Percentiles rank a stretch among this genome's conserved stretches.
phyloP scores from a whole-genome alignment of 2,797 vertebrate species.

The Heteromormyrus szaboi region DNA sequence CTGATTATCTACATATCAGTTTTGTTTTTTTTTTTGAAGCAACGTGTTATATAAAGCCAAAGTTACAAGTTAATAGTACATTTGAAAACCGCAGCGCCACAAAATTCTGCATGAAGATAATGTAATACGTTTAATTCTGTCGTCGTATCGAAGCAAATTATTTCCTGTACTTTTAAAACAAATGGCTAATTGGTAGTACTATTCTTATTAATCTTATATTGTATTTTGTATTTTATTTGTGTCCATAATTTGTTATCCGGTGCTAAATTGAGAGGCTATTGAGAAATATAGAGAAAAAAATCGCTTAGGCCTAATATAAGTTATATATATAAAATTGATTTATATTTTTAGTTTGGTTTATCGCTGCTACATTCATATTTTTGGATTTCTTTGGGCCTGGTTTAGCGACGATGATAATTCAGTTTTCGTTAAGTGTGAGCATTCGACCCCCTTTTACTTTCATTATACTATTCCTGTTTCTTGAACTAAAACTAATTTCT shows the following conservation, averaged over 20 bases:
- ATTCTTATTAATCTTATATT: neutral
- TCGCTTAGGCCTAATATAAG: neutral
- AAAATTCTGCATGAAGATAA: neutral
- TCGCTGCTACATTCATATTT: neutral
- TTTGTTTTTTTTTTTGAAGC: neutral
- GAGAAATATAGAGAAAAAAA: neutral
- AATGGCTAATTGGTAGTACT: neutral
- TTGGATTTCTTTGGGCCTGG: neutral
- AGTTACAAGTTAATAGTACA: neutral
- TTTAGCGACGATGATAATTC: neutral
- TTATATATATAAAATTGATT: neutral
- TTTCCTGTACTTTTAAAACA: neutral
- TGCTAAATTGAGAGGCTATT: neutral
- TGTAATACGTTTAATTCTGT: neutral
- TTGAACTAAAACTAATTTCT: neutral
- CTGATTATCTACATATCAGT: neutral
- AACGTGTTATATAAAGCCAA: neutral
- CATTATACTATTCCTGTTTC: neutral
- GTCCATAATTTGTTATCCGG: neutral
- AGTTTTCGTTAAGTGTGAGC: neutral
- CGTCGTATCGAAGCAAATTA: neutral
- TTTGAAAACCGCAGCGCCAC: neutral
- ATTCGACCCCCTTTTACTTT: neutral
- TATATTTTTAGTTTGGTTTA: neutral
- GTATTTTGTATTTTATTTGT: neutral